A percentile compares a stretch with the other conserved stretches of the same genome.
Evolutionary conservation across 2,888 invertebrate genomes (phyloP).

Genomic region (Papilio elwesi): DNA sequence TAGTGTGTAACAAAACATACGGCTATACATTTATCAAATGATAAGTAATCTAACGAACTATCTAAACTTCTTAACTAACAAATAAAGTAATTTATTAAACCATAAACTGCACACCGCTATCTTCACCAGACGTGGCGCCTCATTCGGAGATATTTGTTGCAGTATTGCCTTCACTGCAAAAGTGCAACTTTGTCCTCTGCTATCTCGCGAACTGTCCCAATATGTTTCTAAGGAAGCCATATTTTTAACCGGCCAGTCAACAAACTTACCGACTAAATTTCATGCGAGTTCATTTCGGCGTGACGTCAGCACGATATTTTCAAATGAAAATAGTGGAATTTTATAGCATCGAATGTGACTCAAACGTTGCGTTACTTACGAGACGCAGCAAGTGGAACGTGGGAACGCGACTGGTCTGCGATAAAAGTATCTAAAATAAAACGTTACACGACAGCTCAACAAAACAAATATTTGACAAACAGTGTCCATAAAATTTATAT

Average conservation of each 20-base stretch:
- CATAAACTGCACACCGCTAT: slow-evolving; percentile 25
- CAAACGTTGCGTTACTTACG: slow-evolving; percentile 30
- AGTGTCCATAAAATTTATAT: slow-evolving; percentile 39
- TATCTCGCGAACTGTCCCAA: slow-evolving; percentile 59
- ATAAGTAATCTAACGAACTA: background rate
- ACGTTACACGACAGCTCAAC: slow-evolving; percentile 39
- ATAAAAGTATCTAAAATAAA: slow-evolving; percentile 39
- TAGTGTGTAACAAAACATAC: background rate
- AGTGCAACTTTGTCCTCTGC: slow-evolving; percentile 72
- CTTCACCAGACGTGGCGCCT: slow-evolving; percentile 27
- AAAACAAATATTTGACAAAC: slow-evolving; percentile 42
- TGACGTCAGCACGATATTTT: slow-evolving; percentile 65
- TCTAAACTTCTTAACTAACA: background rate
- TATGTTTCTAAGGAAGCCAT: slow-evolving; percentile 65
- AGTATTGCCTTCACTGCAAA: slow-evolving; percentile 49
- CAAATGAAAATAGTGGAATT: slow-evolving; percentile 51
- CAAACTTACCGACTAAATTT: slow-evolving; percentile 68
- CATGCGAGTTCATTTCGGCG: slow-evolving; percentile 60
- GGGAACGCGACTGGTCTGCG: slow-evolving; percentile 30
- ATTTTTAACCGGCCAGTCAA: slow-evolving; percentile 66
- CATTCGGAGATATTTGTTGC: slow-evolving; percentile 62
- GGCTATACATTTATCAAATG: background rate
- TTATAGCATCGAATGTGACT: slow-evolving; percentile 49
- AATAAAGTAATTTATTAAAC: slow-evolving; percentile 20
- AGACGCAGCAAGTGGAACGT: slow-evolving; percentile 34